phyloP scores from a whole-genome alignment of 2,888 invertebrate genomes.

The Galeopsomyia nigrocyanea region DNA sequence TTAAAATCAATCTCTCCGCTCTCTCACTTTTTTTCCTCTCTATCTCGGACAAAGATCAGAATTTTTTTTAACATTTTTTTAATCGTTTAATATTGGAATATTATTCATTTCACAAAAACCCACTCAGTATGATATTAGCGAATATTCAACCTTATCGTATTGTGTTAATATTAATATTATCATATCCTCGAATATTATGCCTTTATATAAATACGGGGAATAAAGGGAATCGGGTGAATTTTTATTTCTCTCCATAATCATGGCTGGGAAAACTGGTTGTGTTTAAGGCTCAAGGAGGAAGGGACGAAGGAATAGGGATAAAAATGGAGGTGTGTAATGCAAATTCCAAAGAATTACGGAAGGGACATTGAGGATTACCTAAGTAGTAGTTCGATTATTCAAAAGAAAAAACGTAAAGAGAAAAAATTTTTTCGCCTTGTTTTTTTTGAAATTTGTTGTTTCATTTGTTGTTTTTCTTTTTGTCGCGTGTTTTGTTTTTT shows the following conservation, averaged over 20 bases:
- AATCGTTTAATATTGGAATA: constrained; percentile 59
- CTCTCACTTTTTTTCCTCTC: constrained; percentile 46
- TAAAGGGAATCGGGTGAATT: constrained; percentile 51
- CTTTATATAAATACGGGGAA: constrained; percentile 66
- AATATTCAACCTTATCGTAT: constrained; percentile 67
- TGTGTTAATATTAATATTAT: constrained; percentile 69
- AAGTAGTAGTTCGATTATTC: constrained; percentile 44
- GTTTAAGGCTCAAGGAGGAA: constrained; percentile 2
- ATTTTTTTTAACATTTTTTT: constrained; percentile 53
- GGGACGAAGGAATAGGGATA: constrained; percentile 4
- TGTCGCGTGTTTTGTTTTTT: not conserved
- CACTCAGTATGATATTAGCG: constrained; percentile 68
- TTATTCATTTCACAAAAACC: constrained; percentile 68
- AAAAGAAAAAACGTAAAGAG: constrained; percentile 52
- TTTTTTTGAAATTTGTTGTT: constrained; percentile 11
- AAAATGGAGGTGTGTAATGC: constrained; percentile 15
- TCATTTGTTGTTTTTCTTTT: constrained; percentile 15
- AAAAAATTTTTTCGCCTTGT: constrained; percentile 47
- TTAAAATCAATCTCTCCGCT: not conserved
- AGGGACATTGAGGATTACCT: constrained; percentile 28
- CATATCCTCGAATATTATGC: constrained; percentile 68
- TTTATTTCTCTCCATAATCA: constrained; percentile 46
- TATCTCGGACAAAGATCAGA: constrained; percentile 57
- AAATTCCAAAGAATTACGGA: constrained; percentile 36
- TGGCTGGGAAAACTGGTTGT: constrained; percentile 33